Base-by-base conservation (phyloP, 2,797 vertebrate genomes). In the Champsocephalus gunnari region DNA sequence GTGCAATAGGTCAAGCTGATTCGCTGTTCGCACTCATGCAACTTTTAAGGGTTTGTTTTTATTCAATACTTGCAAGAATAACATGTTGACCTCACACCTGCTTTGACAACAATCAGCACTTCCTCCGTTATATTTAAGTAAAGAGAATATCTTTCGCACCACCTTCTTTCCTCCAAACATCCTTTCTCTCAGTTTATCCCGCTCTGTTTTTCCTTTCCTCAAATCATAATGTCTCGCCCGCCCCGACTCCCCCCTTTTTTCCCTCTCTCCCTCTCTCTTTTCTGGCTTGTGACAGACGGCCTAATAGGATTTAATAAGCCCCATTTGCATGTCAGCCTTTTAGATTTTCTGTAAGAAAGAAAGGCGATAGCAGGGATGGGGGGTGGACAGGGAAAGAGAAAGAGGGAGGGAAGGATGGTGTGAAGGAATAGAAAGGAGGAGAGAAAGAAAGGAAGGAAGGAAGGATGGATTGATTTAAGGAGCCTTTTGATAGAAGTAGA, bases 241-340 rank as follows among this genome's bases (percentile, higher is more conserved):
- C 55, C 51, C 16, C 21, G 56, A n/a, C 49, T 12, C 62, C 49
- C 60, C 5, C 54, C 12, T 13, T 12, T 19, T 19, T 17, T 38
- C 28, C 28, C 47, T 17, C 71, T 71, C 70, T 68, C 71, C 28
- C 47, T 17, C 71, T 71, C 70, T 68, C 71, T 77, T 71, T 75
- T 80, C 83, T 87, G 81, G 88, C 89, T 91, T 69, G 70, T 94
- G 93, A 94, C 92, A 92, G 92, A 93, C 91, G 88, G 91, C 87
- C 92, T 95, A 95, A 94, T 94, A 93, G 94, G 91, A 94, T 94
- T 95, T 95, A 95, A 95, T 94, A 93, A 94, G 89, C 89, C 91
- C 92, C 94, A 95, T 95, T 95, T 94, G 93, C 94, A 94, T 94
- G 95, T 95, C 93, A 94, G 91, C 87, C 86, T 91, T 93, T 90